Evolutionary conservation across 2,113 vertebrate species (phyloP), one percentile per base, ranked within the genome.

Genomic region (Chauna torquata): DNA sequence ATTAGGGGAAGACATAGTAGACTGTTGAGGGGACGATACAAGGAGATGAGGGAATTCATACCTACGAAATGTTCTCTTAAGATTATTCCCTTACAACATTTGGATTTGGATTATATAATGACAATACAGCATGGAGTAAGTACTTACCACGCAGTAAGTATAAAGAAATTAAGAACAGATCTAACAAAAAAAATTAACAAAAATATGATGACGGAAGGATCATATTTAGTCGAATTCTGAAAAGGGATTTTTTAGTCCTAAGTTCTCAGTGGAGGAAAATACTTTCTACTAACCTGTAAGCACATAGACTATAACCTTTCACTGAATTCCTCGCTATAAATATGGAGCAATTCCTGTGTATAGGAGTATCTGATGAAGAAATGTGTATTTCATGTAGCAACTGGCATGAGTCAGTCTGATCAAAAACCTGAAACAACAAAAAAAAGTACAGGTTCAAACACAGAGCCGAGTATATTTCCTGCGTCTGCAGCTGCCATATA

Each of bases 301-400:
- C 97, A 82, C 97, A 98, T 4, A 98, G 91, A 92, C 97, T 96
- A 68, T 91, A 93, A 95, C 96, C 95, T 97, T 95, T 96, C 83
- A 96, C 57, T 80, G 91, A 98, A 93, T 94, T 97, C 81, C 64
- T 95, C 84, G 95, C 98, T 44, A 90, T 45, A 93, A 98, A 47
- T 47, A 98, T 89, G 55, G 97, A 98, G 55, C 52, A 93, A 87
- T 98, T 95, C 90, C 93, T 97, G 65, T 97, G 96, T 79, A 97
- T 79, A 36, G 92, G 59, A 40, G 69, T 90, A 86, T 62, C 85
- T 81, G 96, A 97, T 72, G 97, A 95, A 78, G 92, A 94, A 71
- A 98, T 34, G 18, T 80, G 72, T 59, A 97, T 96, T 86, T 97
- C 88, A 92, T 93, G 92, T 65, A 98, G 58, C 75, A 98, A 85